Evolutionary conservation across 2,888 invertebrate genomes (phyloP).

Genomic region (Patella depressa): DNA sequence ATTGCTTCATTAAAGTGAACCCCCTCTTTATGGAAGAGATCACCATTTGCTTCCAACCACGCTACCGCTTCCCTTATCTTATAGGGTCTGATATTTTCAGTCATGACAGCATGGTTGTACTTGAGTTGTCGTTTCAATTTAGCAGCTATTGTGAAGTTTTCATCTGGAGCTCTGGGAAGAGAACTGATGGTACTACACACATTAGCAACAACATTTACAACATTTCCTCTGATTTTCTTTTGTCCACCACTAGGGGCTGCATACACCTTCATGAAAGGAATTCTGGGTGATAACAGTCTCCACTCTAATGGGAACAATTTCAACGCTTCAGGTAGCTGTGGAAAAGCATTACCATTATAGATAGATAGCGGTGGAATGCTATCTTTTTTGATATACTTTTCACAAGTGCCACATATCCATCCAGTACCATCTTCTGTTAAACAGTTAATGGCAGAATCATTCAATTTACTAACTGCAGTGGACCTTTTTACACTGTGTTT

Average conservation of each 20-base stretch:
- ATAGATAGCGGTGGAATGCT: too few relatives aligned
- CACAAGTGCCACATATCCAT: too few relatives aligned
- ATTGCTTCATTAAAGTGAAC: too few relatives aligned
- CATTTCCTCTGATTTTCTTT: slow-evolving; percentile 1
- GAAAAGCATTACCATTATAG: too few relatives aligned
- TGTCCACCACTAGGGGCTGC: not conserved
- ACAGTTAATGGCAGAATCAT: too few relatives aligned
- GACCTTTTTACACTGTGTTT: too few relatives aligned
- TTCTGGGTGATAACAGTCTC: not conserved
- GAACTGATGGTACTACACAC: not conserved
- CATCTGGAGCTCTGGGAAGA: not conserved
- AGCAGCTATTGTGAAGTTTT: slow-evolving; percentile 13
- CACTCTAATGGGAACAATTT: not conserved
- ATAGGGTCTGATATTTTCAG: slow-evolving; percentile 11
- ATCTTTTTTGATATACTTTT: too few relatives aligned
- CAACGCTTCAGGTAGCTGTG: too few relatives aligned
- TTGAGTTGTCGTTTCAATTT: slow-evolving; percentile 10
- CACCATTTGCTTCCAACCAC: not conserved
- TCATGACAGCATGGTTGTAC: not conserved
- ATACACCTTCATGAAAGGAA: not conserved
- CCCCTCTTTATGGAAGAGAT: not conserved
- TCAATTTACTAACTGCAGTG: too few relatives aligned
- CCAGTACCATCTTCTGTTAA: too few relatives aligned
- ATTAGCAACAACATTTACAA: not conserved
- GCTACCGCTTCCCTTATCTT: slow-evolving; percentile 7